These are phyloP conservation scores for Eupsilia transversa DNA, from an alignment of 2,888 invertebrate species.

Conservation along the genomic window DNA sequence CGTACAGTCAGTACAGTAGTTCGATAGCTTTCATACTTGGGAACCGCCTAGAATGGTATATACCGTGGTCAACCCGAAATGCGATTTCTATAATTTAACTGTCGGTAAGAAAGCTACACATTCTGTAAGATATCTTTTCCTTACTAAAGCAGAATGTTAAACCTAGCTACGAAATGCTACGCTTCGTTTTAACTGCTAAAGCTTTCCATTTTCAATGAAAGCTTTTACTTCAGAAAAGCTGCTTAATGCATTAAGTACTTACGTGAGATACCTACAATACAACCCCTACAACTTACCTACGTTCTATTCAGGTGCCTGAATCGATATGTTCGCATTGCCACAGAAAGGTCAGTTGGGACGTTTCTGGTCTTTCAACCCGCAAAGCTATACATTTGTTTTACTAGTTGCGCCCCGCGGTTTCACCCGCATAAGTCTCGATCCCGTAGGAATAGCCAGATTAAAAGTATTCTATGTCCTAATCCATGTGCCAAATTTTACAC, in stretches of 20 bases:
- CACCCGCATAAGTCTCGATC: too few relatives aligned
- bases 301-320: conserved; percentile 6
- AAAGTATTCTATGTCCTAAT: too few relatives aligned
- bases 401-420: too few relatives aligned
- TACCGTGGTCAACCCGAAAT: neutral
- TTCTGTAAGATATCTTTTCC: neutral
- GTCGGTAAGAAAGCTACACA: neutral
- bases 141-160: neutral
- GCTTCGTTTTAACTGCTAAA: conserved; percentile 3
- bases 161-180: neutral
- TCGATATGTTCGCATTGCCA: conserved; percentile 23
- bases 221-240: neutral
- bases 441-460: too few relatives aligned
- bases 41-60: neutral
- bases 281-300: neutral
- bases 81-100: neutral
- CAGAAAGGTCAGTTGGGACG: conserved; percentile 36
- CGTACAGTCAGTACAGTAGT: too few relatives aligned
- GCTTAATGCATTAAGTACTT: conserved; percentile 1
- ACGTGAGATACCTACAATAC: neutral
- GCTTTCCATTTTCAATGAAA: neutral
- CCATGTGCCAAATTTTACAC: too few relatives aligned
- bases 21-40: too few relatives aligned
- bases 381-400: too few relatives aligned
- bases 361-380: conserved; percentile 5